A percentile compares a stretch with the other conserved stretches of the same genome.
These are phyloP conservation scores for Ceratothoa steindachneri DNA, from an alignment of 2,888 invertebrate genomes.

Conservation along the genomic window DNA sequence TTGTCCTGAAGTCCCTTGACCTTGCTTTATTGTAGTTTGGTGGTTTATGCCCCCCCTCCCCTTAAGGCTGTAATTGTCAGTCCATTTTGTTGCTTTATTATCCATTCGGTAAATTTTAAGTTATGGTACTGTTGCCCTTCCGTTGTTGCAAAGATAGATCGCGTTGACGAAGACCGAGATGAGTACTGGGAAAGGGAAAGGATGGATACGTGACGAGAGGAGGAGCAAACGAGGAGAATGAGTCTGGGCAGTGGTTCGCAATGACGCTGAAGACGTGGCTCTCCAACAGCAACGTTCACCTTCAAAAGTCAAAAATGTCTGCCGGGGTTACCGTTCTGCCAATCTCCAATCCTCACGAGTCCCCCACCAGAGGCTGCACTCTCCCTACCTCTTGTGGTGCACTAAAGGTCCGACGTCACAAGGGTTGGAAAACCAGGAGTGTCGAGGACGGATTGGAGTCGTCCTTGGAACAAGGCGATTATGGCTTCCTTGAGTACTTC, in stretches of 20 bases:
- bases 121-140: too few species aligned
- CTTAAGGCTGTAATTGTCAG: too few species aligned
- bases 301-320: background rate
- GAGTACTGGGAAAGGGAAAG: too few species aligned
- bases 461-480: conserved; percentile 35
- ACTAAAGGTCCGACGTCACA: conserved; percentile 22
- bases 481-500: conserved; percentile 42
- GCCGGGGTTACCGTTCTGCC: background rate
- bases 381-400: conserved; percentile 12
- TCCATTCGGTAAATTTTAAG: too few species aligned
- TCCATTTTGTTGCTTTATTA: too few species aligned
- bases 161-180: too few species aligned
- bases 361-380: conserved; percentile 21
- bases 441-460: conserved; percentile 40
- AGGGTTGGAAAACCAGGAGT: conserved; percentile 37
- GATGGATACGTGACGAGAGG: too few species aligned
- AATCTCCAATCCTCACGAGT: conserved; percentile 13
- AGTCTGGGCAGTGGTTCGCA: conserved; percentile 1
- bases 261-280: conserved; percentile 46
- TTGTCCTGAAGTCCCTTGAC: too few species aligned
- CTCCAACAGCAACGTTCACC: background rate
- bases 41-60: too few species aligned
- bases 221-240: too few species aligned
- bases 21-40: too few species aligned
- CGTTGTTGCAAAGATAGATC: too few species aligned